These are phyloP conservation scores for Pempheris klunzingeri DNA, from an alignment of 2,797 vertebrate species.

Conservation along the genomic window DNA sequence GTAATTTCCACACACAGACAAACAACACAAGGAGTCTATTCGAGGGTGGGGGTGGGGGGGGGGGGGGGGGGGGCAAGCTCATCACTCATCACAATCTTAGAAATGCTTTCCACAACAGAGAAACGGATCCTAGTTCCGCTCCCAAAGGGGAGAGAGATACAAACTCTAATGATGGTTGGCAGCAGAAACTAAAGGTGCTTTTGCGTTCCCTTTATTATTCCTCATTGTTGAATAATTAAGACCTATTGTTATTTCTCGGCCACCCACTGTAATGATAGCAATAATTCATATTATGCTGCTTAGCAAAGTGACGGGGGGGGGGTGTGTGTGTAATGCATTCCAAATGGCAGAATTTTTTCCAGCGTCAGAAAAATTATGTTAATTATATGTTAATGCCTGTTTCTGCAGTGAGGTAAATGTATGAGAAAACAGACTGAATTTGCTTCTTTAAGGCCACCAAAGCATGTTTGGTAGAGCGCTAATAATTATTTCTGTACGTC, in stretches of 20 bases:
- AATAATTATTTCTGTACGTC: constrained; percentile 51
- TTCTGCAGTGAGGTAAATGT: constrained; percentile 42
- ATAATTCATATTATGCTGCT: constrained; percentile 82
- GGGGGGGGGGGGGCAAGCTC: constrained; percentile 23
- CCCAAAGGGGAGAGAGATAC: constrained; percentile 45
- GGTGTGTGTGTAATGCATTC: constrained; percentile 59
- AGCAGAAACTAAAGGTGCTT: constrained; percentile 71
- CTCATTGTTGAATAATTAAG: constrained; percentile 78
- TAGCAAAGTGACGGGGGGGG: constrained; percentile 51
- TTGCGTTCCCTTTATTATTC: constrained; percentile 65
- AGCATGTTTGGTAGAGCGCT: constrained; percentile 41
- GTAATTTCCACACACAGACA: constrained; percentile 35
- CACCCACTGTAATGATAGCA: constrained; percentile 75
- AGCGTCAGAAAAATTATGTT: constrained; percentile 56
- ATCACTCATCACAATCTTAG: constrained; percentile 45
- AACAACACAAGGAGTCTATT: constrained; percentile 29
- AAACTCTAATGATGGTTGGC: constrained; percentile 64
- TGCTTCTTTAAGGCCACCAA: constrained; percentile 26
- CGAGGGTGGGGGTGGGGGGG: not conserved
- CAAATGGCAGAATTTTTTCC: constrained; percentile 43
- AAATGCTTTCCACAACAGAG: constrained; percentile 44
- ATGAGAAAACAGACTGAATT: constrained; percentile 40
- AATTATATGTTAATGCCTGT: constrained; percentile 25
- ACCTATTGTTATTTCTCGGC: constrained; percentile 71
- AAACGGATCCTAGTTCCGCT: constrained; percentile 3